Base-by-base conservation (phyloP, 2,888 invertebrate genomes). In the Chrysotoxum bicinctum region DNA sequence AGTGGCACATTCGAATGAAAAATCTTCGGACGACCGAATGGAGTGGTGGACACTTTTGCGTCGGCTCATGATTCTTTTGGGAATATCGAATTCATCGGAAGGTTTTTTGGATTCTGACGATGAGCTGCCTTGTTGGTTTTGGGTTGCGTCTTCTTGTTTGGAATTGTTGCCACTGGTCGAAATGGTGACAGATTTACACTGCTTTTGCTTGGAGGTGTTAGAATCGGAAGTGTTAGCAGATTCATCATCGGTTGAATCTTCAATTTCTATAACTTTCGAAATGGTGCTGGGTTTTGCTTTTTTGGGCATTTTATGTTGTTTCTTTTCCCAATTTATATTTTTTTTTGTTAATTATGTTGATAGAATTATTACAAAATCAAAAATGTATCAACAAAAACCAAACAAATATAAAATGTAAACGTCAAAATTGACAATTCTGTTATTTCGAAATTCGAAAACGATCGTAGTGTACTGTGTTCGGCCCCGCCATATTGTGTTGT, bases 31-130 rank as follows among this genome's bases (percentile, higher is more conserved):
- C 2, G 68, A 56, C 2, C 37, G 32, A 8, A 73, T 58, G 0
- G 72, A 43, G 3, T 81, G 81, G 12, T 77, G 85, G 2, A 73
- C 43, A 64, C 62, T 73, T 35, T 85, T 85, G 1, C 85, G 81
- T 10, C 85, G 81, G 37, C 40, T 79, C 8, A 45, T 40, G 14
- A 66, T 35, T 70, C 37, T 70, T 12, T 35, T 26, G 1, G 54
- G 48, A 19, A 45, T 45, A 16, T 30, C 19, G 3, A n/a, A 50
- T 50, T 50, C 50, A 26, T 50, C n/a, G 23, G 14, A 8, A 3
- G 1, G 3, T 3, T 23, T 26, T 14, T 50, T 26, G 23, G 23
- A 50, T 26, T 50, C 8, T 26, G 8, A 14, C 1, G 50, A 50
- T 23, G 50, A 8, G 3, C 50, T 50, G 23, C 14, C 1, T 26